Evolutionary conservation across 2,888 invertebrate species (phyloP), one percentile per base, ranked within the genome.

Genomic region (Dione juno): DNA sequence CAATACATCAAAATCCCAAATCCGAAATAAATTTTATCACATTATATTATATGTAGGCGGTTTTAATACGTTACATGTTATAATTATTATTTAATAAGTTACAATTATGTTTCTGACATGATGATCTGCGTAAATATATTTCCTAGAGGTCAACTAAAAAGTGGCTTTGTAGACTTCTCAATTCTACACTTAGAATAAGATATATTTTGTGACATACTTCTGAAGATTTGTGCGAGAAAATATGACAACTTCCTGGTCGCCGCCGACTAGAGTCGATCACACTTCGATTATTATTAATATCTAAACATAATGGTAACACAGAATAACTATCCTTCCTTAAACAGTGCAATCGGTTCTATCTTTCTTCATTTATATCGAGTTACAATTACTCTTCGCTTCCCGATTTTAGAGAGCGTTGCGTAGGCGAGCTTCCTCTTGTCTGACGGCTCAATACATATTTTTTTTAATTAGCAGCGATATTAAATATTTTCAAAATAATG

Each of bases 291-390:
- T 71, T 71, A 69, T 69, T 71, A 50, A 70, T 59, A 69, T 67
- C 67, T 50, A 71, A 74, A 72, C 74, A 75, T 76, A 76, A 76
- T 74, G 71, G 74, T 69, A 53, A 58, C 64, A 63, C 43, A 66
- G 69, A 71, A 72, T 77, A 78, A 83, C 83, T 83, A 82, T 81
- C 85, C 86, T 90, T 90, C 88, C 89, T 89, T 82, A 84, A 84
- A 80, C 85, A 82, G 84, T 82, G 84, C 84, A 88, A 88, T 85
- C 79, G 84, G 83, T 83, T 83, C 87, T 89, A 90, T 45, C 63
- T 90, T 89, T 88, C 82, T 86, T 84, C 84, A 87, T 86, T 88
- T 87, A 87, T 87, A 88, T 88, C 86, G 81, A 84, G 83, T 84
- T 87, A 87, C 87, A 88, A 89, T 88, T 87, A 88, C 84, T 82